These are phyloP conservation scores for Argya squamiceps DNA, from an alignment of 2,797 vertebrate genomes.

Conservation along the genomic window DNA sequence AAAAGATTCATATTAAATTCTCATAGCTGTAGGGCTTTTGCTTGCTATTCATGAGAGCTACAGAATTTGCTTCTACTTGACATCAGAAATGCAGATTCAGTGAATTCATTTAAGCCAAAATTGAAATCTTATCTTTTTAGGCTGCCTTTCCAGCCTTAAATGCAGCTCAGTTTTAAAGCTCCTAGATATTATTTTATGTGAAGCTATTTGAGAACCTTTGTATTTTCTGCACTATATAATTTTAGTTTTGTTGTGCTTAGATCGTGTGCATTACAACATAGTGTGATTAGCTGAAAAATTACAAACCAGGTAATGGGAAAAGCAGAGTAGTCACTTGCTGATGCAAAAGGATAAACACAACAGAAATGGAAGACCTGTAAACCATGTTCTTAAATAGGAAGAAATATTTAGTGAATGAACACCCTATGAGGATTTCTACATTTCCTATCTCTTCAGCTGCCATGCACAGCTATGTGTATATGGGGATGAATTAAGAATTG, in stretches of 20 bases:
- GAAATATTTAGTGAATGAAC: background rate
- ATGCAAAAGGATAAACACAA: background rate
- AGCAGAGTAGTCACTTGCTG: background rate
- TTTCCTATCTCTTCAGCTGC: background rate
- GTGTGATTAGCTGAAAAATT: background rate
- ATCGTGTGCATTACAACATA: background rate
- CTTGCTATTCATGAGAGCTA: slow-evolving; percentile 51
- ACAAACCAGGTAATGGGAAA: slow-evolving; percentile 14
- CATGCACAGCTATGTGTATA: background rate
- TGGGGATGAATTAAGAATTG: background rate
- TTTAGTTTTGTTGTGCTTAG: slow-evolving; percentile 45
- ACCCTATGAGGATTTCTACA: background rate
- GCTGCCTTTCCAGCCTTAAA: slow-evolving; percentile 63
- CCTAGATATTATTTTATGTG: slow-evolving; percentile 66
- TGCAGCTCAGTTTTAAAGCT: slow-evolving; percentile 69
- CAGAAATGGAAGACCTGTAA: background rate
- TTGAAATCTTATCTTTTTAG: slow-evolving; percentile 68
- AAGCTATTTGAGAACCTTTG: slow-evolving; percentile 62
- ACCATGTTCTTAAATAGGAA: background rate
- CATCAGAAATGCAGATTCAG: slow-evolving; percentile 75
- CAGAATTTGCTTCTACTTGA: slow-evolving; percentile 56
- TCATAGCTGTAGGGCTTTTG: slow-evolving; percentile 58
- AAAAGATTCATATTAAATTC: slow-evolving; percentile 62
- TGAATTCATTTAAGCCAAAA: slow-evolving; percentile 69
- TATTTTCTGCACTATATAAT: slow-evolving; percentile 41